Percentiles rank a stretch among this genome's conserved stretches.
These are phyloP conservation scores for Hippocampus abdominalis DNA, from an alignment of 2,113 vertebrate genomes.

Conservation along the genomic window DNA sequence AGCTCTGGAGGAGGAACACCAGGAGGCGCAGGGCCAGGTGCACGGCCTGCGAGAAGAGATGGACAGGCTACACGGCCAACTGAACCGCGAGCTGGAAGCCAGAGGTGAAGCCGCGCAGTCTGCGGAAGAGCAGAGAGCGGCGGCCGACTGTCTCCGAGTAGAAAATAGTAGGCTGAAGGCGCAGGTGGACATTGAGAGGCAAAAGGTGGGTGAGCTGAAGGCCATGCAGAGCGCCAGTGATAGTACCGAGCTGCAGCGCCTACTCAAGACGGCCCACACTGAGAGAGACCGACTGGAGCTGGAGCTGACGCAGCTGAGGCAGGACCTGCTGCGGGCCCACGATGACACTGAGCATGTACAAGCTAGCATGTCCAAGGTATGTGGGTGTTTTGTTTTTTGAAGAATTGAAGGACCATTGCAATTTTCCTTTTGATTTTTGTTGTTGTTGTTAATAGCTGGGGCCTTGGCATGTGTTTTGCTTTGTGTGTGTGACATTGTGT, in stretches of 20 bases:
- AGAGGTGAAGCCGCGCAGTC: slow-evolving; percentile 51
- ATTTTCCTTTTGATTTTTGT: no score
- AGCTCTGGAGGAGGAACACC: slow-evolving; percentile 86
- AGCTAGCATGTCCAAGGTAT: slow-evolving; percentile 81
- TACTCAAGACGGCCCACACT: slow-evolving; percentile 77
- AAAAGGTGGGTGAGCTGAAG: slow-evolving; percentile 77
- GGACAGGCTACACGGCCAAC: slow-evolving; percentile 69
- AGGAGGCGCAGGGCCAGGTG: slow-evolving; percentile 76
- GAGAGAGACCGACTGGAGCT: slow-evolving; percentile 84
- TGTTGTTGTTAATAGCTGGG: no score
- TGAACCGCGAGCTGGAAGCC: slow-evolving; percentile 75
- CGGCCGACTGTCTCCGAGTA: slow-evolving; percentile 74
- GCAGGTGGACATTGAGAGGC: slow-evolving; percentile 83
- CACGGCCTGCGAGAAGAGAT: slow-evolving; percentile 79
- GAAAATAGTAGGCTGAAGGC: slow-evolving; percentile 82
- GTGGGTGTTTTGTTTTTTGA: background rate
- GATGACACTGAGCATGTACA: slow-evolving; percentile 77
- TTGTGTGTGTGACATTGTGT: no score
- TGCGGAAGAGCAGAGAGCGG: slow-evolving; percentile 74
- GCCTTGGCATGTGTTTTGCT: no score
- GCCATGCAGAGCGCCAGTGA: slow-evolving; percentile 71
- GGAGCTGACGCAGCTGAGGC: slow-evolving; percentile 78
- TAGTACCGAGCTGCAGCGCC: slow-evolving; percentile 75
- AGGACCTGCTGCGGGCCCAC: slow-evolving; percentile 80
- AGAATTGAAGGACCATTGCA: no score